Evolutionary conservation across 2,797 vertebrate genomes (phyloP), one percentile per base, ranked within the genome.

Genomic region (Anas capensis): DNA sequence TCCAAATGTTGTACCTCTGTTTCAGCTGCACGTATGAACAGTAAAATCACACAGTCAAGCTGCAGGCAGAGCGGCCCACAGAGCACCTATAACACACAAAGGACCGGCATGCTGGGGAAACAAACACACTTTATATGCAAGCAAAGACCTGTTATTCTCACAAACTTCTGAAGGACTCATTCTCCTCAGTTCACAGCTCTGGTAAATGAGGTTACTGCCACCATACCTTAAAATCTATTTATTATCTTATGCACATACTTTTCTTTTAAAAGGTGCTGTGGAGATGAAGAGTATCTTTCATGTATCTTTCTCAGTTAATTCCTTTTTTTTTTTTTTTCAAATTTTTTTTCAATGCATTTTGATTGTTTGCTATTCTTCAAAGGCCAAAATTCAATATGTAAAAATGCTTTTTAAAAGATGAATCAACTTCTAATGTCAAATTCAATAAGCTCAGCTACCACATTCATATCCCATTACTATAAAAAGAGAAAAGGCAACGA

Each of bases 391-490:
- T 94, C 83, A 95, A 85, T 92, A 94, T 82, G 62, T 90, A 96
- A 96, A 96, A 94, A 93, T 66, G 48, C 23, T 94, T 95, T 93
- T 66, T 40, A 94, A 94, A 77, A 95, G 36, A 82, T 90, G 31
- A 96, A 96, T 97, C 90, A 90, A 10, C 27, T 89, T 93, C 36
- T 96, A 93, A 95, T 86, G 42, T 84, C 88, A 96, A 95, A 95
- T 92, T 96, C 89, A 97, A 93, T 97, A 94, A 96, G 44, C 11
- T 93, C 51, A 93, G 73, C 46, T 46, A 34, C 27, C 62, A 61
- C 66, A 82, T 82, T 96, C 73, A 80, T 54, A 91, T 93, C n/a
- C 48, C 53, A 77, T 93, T 90, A 93, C 73, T 93, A 83, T 68
- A 94, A 81, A 64, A 94, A 38, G 34, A 77, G 36, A 71, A 79